phyloP scores from a whole-genome alignment of 2,888 invertebrate genomes.

The Eupithecia subumbrata region DNA sequence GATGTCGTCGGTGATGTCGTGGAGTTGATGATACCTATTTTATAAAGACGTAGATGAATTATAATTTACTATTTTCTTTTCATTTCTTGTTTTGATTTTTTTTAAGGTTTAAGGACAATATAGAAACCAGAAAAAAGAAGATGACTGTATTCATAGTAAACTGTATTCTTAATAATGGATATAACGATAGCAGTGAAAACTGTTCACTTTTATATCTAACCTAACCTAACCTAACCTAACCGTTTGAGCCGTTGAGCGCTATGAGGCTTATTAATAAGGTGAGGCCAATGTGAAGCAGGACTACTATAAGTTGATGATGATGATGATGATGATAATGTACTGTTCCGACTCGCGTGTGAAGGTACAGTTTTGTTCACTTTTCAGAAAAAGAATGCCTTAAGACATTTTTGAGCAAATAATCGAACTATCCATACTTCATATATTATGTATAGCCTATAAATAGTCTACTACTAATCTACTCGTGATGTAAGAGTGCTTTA shows the following conservation, averaged over 20 bases:
- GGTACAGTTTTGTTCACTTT: background rate
- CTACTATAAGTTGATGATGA: background rate
- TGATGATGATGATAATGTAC: background rate
- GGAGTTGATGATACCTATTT: constrained; percentile 56
- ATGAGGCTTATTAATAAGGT: background rate
- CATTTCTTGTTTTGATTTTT: background rate
- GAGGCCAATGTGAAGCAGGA: background rate
- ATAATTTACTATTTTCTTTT: background rate
- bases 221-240: background rate
- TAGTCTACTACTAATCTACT: background rate
- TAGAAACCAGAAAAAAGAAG: background rate
- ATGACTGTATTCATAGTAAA: background rate
- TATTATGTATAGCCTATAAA: too few species aligned
- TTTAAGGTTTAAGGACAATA: background rate
- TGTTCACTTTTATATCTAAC: too few species aligned
- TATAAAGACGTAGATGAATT: background rate
- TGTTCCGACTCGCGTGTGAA: background rate
- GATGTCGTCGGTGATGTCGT: constrained; percentile 51
- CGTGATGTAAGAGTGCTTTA: background rate
- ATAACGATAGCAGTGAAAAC: too few species aligned
- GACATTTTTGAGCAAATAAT: background rate
- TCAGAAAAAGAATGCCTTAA: background rate
- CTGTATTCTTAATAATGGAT: too few species aligned
- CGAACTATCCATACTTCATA: background rate
- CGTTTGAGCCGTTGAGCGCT: background rate